Conservation (phyloP, 1,140 invertebrate species). For the Centruroides vittatus region DNA sequence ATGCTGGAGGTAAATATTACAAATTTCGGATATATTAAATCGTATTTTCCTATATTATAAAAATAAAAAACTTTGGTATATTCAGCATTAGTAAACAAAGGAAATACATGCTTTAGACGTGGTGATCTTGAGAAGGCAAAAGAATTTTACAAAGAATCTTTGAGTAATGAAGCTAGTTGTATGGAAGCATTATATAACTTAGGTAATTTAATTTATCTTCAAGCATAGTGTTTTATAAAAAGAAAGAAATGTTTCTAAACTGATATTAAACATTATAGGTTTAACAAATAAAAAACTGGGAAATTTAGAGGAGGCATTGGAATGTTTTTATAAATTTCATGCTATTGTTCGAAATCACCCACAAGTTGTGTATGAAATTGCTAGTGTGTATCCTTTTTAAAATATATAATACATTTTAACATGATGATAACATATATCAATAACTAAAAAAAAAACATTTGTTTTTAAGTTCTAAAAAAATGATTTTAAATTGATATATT, state of each 20-base stretch:
- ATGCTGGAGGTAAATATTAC: conserved; percentile 37
- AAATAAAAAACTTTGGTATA: no score
- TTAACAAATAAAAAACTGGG: conserved; percentile 53
- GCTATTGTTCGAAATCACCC: conserved; percentile 59
- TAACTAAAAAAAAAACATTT: no score
- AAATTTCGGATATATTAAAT: neutral
- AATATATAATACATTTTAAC: no score
- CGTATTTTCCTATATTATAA: neutral
- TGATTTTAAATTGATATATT: no score
- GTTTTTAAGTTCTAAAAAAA: no score
- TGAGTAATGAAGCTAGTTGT: conserved; percentile 66
- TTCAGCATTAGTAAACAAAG: conserved; percentile 68
- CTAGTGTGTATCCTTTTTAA: conserved; percentile 43
- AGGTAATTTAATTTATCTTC: conserved; percentile 34
- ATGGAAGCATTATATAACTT: conserved; percentile 87
- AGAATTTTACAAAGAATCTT: conserved; percentile 57
- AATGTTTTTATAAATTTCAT: conserved; percentile 68
- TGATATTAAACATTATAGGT: conserved; percentile 31
- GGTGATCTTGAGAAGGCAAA: conserved; percentile 57
- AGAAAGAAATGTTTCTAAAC: no score
- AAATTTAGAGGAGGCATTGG: conserved; percentile 55
- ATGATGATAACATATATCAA: no score
- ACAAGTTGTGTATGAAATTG: conserved; percentile 74
- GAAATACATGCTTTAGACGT: conserved; percentile 60
- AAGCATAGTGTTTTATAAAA: conserved; percentile 2